phyloP scores from a whole-genome alignment of 2,888 invertebrate species.

The Notodonta ziczac region DNA sequence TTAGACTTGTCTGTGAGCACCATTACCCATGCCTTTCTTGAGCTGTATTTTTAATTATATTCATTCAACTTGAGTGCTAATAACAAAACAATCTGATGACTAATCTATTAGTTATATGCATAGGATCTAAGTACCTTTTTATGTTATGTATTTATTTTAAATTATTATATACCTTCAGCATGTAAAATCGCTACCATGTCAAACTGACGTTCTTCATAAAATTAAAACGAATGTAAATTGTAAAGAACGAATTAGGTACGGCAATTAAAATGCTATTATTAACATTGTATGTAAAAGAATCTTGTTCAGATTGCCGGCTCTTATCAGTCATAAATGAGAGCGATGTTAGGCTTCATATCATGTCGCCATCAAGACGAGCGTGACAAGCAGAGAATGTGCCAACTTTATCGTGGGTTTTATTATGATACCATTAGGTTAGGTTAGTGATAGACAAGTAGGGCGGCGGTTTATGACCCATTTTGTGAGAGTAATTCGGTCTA shows the following conservation, averaged over 20 bases:
- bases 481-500: not conserved
- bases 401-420: slow-evolving; percentile 9
- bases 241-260: not conserved
- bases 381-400: not conserved
- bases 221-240: slow-evolving; percentile 5
- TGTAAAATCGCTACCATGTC: too few relatives aligned
- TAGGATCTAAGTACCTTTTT: too few relatives aligned
- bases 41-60: too few relatives aligned
- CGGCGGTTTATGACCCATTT: not conserved
- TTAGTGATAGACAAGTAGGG: not conserved
- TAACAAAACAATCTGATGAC: too few relatives aligned
- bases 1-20: too few relatives aligned
- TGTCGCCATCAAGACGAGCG: not conserved
- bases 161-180: too few relatives aligned
- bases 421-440: slow-evolving; percentile 8
- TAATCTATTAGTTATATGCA: too few relatives aligned
- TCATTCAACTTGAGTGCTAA: too few relatives aligned
- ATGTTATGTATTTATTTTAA: too few relatives aligned
- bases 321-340: slow-evolving; percentile 12
- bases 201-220: not conserved
- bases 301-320: not conserved
- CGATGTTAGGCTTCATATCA: not conserved
- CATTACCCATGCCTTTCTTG: too few relatives aligned
- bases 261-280: not conserved
- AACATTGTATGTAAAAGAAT: not conserved